A percentile compares a stretch with the other conserved stretches of the same genome.
Evolutionary conservation across 2,888 invertebrate genomes (phyloP).

Genomic region (Agriopis marginaria): DNA sequence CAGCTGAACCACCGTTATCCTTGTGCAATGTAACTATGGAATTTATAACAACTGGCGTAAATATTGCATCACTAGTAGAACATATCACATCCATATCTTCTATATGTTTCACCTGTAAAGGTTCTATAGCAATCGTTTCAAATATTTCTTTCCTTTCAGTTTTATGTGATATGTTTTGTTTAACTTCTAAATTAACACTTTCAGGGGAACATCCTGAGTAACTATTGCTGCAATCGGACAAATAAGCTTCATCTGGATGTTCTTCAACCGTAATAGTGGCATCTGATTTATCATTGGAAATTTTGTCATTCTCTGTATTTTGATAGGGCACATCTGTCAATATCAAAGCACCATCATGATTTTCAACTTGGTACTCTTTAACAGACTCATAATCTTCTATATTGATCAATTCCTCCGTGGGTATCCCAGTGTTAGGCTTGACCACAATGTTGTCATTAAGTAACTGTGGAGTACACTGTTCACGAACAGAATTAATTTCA

Average conservation of each 20-base stretch:
- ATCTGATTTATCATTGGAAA: constrained; percentile 24
- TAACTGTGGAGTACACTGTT: constrained; percentile 1
- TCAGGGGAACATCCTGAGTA: constrained; percentile 27
- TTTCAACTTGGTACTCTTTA: constrained; percentile 38
- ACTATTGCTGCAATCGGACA: constrained; percentile 36
- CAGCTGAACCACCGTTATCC: background rate
- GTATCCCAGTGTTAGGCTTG: background rate
- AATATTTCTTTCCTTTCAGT: constrained; percentile 62
- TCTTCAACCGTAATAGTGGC: constrained; percentile 30
- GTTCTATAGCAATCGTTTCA: constrained; percentile 51
- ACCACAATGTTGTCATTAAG: background rate
- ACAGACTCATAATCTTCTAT: constrained; percentile 20
- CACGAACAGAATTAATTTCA: background rate
- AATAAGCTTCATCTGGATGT: constrained; percentile 38
- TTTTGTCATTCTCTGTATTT: constrained; percentile 7
- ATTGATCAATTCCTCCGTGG: constrained; percentile 4
- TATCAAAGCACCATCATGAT: constrained; percentile 30
- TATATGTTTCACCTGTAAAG: constrained; percentile 3
- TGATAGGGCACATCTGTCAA: constrained; percentile 25
- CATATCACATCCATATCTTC: constrained; percentile 7
- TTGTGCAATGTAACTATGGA: constrained; percentile 23
- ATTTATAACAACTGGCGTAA: constrained; percentile 27
- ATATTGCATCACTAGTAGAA: constrained; percentile 1
- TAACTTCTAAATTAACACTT: constrained; percentile 21
- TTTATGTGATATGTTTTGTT: constrained; percentile 24